Percentiles rank a stretch among this genome's conserved stretches.
Evolutionary conservation across 2,888 invertebrate species (phyloP).

Genomic region (Dasysyrphus albostriatus): DNA sequence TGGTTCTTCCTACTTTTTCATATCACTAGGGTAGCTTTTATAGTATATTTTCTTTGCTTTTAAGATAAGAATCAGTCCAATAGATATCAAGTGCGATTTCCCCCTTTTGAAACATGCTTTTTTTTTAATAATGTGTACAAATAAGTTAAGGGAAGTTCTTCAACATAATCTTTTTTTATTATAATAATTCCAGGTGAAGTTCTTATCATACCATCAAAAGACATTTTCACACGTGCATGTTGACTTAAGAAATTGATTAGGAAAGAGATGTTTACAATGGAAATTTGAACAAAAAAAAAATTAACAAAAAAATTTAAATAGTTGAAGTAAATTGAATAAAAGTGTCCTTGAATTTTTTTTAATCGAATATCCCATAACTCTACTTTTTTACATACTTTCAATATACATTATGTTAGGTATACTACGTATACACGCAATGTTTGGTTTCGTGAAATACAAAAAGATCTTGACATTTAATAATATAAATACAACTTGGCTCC

Average conservation of each 20-base stretch:
- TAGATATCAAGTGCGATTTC: conserved; percentile 26
- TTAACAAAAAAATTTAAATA: too few species aligned
- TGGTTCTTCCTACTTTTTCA: neutral
- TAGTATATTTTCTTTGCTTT: neutral
- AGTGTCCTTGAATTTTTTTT: neutral
- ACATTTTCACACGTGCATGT: conserved; percentile 70
- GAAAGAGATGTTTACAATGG: neutral
- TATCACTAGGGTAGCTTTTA: neutral
- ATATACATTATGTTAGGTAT: too few species aligned
- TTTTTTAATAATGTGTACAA: neutral
- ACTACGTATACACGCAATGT: too few species aligned
- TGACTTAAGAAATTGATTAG: conserved; percentile 46
- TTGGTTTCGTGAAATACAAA: too few species aligned
- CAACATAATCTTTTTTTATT: neutral
- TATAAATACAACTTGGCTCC: too few species aligned
- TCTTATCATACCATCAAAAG: conserved; percentile 40
- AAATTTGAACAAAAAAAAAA: too few species aligned
- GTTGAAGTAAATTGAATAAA: conserved; percentile 4
- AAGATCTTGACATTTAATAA: too few species aligned
- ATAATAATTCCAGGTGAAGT: neutral
- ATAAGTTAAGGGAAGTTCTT: conserved; percentile 13
- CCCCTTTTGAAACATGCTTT: neutral
- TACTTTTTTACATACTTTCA: too few species aligned
- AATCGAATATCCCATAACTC: too few species aligned
- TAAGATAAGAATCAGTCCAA: neutral